Evolutionary conservation across 2,888 invertebrate species (phyloP).

Genomic region (Gisinianus flammeolus): DNA sequence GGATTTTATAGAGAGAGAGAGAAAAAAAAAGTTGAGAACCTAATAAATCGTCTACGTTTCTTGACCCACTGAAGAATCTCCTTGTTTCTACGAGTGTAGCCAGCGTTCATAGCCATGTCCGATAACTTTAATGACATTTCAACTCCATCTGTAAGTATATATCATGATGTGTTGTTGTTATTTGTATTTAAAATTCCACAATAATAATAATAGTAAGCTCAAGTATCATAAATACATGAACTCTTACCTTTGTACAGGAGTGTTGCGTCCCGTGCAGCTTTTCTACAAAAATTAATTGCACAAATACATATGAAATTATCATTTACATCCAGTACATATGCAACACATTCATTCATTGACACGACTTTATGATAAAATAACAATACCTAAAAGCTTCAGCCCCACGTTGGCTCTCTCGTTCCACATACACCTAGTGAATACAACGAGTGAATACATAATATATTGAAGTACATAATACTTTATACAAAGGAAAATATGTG

Average conservation of each 20-base stretch:
- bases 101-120: constrained; percentile 46
- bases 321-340: neutral
- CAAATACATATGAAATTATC: neutral
- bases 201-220: neutral
- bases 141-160: constrained; percentile 30
- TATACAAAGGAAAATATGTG: no score
- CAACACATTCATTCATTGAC: neutral
- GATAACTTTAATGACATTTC: constrained; percentile 36
- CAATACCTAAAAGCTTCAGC: constrained; percentile 50
- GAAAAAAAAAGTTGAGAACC: constrained; percentile 21
- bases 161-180: no score
- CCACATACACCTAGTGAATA: constrained; percentile 50
- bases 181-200: neutral
- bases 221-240: neutral
- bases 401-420: constrained; percentile 43
- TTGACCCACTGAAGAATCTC: constrained; percentile 49
- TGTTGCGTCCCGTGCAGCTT: constrained; percentile 55
- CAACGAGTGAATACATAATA: neutral
- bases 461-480: neutral
- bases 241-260: constrained; percentile 53
- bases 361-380: neutral
- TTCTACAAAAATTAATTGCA: neutral
- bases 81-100: constrained; percentile 48
- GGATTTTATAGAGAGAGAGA: neutral
- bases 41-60: constrained; percentile 44